Base-by-base conservation (phyloP, 2,113 vertebrate genomes). In the Kryptolebias marmoratus region DNA sequence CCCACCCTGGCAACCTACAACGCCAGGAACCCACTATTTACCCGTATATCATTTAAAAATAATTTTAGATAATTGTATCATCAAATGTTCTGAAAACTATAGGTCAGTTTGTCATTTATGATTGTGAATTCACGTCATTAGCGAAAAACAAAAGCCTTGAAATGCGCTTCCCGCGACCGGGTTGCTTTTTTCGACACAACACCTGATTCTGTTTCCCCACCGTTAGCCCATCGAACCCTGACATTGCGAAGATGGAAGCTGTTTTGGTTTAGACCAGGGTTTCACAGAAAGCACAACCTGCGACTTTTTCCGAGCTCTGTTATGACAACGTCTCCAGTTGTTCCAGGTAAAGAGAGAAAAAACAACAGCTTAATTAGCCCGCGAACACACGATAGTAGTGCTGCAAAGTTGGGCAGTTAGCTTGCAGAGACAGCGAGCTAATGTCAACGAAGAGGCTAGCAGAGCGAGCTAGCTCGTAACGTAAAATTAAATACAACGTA, bases 181-280 rank as follows among this genome's bases (percentile, higher is more conserved):
- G 50, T 4, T 53, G 7, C 50, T 22, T 53, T 53, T 53, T 53
- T 53, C n/a, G 11, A 18, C 50, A 53, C 50, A 53, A 60, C 64
- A 53, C 4, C 62, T 53, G 13, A 50, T 59, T 44, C 60, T 27
- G 73, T 54, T 83, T 87, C 82, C 85, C 8, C 22, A 22, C 39
- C 83, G 76, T 88, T 89, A 82, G 83, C 82, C 80, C 68, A 11
- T 72, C 71, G 66, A 74, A 77, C 69, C 55, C 74, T 88, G 88
- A 90, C 82, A 89, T 88, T 91, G 88, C 80, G 72, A 88, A 84
- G 86, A 91, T 89, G 89, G 88, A 89, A 84, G 81, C 87, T 87
- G 80, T 87, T 82, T 45, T 73, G 83, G 64, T 87, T 12, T 90
- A 90, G 80, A 75, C 13, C 63, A 27, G 75, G 22, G 65, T 81